Evolutionary conservation across 2,888 invertebrate species (phyloP).

Genomic region (Ophraella communa): DNA sequence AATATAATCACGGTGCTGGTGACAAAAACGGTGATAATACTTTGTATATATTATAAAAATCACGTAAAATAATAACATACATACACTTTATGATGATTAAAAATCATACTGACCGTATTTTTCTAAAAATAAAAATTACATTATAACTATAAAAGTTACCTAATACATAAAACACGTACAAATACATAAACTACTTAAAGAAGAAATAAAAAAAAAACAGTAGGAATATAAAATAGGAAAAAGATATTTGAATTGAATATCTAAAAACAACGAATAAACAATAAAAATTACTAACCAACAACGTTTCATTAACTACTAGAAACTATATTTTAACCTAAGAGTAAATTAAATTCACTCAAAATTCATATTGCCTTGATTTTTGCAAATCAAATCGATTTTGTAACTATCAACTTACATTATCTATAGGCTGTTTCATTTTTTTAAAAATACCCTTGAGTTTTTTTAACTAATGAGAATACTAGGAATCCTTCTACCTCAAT

Average conservation of each 20-base stretch:
- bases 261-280: conserved; percentile 10
- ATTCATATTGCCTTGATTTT: conserved; percentile 18
- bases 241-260: not conserved
- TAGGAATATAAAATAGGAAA: conserved; percentile 12
- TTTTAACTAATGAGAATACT: no score
- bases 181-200: not conserved
- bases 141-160: conserved; percentile 1
- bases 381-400: conserved; percentile 11
- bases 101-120: not conserved
- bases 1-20: conserved; percentile 23
- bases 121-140: not conserved
- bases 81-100: conserved; percentile 7
- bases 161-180: not conserved
- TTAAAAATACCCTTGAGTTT: no score
- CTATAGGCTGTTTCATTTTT: no score
- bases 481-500: no score
- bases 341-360: conserved; percentile 25
- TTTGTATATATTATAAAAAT: conserved; percentile 10
- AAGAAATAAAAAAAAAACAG: not conserved
- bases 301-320: conserved; percentile 16
- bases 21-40: conserved; percentile 15
- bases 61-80: conserved; percentile 13
- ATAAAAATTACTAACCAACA: conserved; percentile 26
- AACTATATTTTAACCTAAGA: conserved; percentile 10
- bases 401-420: no score